Evolutionary conservation across 2,888 invertebrate species (phyloP).

Genomic region (Tiphia femorata): DNA sequence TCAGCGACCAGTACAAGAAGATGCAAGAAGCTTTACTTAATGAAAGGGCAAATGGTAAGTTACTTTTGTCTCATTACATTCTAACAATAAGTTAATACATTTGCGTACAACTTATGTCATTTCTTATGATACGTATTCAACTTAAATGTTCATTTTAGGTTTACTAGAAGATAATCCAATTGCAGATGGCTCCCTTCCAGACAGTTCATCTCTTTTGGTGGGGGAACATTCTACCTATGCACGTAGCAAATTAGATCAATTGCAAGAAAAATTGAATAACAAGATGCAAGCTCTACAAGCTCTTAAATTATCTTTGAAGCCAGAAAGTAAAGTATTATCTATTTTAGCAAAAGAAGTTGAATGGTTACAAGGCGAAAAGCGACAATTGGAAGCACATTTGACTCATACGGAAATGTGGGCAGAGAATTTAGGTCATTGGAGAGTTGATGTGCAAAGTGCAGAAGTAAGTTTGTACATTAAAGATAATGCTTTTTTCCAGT

Average conservation of each 20-base stretch:
- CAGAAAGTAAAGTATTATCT: constrained; percentile 84
- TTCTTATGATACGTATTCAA: no score
- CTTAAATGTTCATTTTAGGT: constrained; percentile 46
- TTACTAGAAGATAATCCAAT: constrained; percentile 56
- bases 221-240: constrained; percentile 88
- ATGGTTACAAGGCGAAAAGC: constrained; percentile 83
- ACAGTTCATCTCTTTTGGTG: constrained; percentile 73
- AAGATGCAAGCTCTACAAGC: constrained; percentile 88
- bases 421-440: constrained; percentile 89
- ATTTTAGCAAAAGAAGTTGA: constrained; percentile 88
- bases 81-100: no score
- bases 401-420: constrained; percentile 91
- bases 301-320: constrained; percentile 83
- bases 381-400: constrained; percentile 86
- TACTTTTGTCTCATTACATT: no score
- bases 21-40: constrained; percentile 77
- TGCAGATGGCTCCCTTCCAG: constrained; percentile 56
- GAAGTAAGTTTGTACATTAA: constrained; percentile 72
- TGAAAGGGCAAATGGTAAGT: constrained; percentile 70
- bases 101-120: constrained; percentile 7
- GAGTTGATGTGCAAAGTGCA: constrained; percentile 85
- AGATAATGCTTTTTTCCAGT: no score
- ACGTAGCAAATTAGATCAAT: constrained; percentile 82
- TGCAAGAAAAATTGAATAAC: constrained; percentile 87
- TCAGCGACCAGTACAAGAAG: constrained; percentile 87